Percentiles rank a stretch among this genome's conserved stretches.
Evolutionary conservation across 2,113 vertebrate species (phyloP).

Genomic region (Telmatochromis sp.): DNA sequence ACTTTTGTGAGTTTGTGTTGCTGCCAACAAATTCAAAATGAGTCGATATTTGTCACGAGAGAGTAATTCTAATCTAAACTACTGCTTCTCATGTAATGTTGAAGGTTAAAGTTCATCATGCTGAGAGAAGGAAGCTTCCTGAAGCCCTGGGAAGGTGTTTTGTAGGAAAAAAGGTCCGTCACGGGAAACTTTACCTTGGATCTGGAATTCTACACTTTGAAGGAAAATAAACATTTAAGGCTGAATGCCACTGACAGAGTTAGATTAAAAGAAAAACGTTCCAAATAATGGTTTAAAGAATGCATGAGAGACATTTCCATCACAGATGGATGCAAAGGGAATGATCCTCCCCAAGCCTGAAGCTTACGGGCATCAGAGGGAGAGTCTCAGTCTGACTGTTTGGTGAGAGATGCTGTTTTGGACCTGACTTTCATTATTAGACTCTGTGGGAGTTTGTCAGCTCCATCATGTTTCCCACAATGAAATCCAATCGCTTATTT

Average conservation of each 20-base stretch:
- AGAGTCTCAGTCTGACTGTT: not conserved
- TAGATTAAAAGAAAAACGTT: not conserved
- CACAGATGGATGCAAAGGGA: not conserved
- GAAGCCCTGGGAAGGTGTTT: not conserved
- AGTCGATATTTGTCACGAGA: not conserved
- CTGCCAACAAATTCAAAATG: not conserved
- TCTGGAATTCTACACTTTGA: not conserved
- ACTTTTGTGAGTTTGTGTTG: not conserved
- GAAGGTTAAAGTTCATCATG: not conserved
- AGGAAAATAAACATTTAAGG: not conserved
- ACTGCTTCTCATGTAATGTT: not conserved
- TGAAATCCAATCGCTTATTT: slow-evolving; percentile 27
- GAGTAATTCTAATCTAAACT: not conserved
- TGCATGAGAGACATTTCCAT: not conserved
- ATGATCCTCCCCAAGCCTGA: not conserved
- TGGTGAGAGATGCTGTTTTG: not conserved
- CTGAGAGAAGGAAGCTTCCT: not conserved
- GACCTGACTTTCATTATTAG: not conserved
- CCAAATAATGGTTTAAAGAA: not conserved
- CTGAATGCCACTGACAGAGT: not conserved
- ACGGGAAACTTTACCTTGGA: not conserved
- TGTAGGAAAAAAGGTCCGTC: not conserved
- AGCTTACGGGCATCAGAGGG: not conserved
- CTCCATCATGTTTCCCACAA: slow-evolving; percentile 40
- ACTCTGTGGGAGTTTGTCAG: not conserved